Evolutionary conservation across 2,113 vertebrate species (phyloP), one percentile per base, ranked within the genome.

Genomic region (Brachirus orientalis): DNA sequence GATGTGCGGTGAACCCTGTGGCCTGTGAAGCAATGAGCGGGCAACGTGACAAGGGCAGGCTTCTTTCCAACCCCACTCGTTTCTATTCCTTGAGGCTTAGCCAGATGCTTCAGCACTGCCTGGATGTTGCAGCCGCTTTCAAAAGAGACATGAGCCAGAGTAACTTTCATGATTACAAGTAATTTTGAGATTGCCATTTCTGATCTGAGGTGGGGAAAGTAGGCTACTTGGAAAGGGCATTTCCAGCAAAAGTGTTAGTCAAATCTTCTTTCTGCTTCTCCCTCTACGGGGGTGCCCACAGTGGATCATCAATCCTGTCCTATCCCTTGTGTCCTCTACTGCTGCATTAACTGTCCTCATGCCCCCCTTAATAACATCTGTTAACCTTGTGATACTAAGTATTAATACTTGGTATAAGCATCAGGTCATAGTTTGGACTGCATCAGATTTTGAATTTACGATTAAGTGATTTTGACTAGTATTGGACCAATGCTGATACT

Each of bases 191-290:
- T n/a, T 4, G 47, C 17, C 58, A 67, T 63, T 56, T 28, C 51
- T 69, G 46, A 65, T 70, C 57, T 35, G 45, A 63, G 44, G 14
- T 16, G 2, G 22, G 44, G 45, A 19, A 4, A n/a, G n/a, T n/a
- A n/a, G n/a, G n/a, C n/a, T n/a, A n/a, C n/a, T n/a, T n/a, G n/a
- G n/a, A n/a, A n/a, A n/a, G n/a, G n/a, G n/a, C n/a, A n/a, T n/a
- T n/a, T n/a, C n/a, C n/a, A n/a, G n/a, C n/a, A n/a, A n/a, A 45
- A 69, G 77, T 56, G 73, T 80, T 6, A 52, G 72, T 65, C 33
- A 35, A 10, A 38, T 28, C 59, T 72, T 28, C 28, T 28, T 6
- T 28, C 6, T 28, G 28, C 28, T 28, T 28, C 28, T 28, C 28
- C 28, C 28, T 28, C 6, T 28, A 28, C n/a, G n/a, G 28, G 6